Evolutionary conservation across 2,797 vertebrate genomes (phyloP).

Genomic region (Schizopygopsis pylzovi): DNA sequence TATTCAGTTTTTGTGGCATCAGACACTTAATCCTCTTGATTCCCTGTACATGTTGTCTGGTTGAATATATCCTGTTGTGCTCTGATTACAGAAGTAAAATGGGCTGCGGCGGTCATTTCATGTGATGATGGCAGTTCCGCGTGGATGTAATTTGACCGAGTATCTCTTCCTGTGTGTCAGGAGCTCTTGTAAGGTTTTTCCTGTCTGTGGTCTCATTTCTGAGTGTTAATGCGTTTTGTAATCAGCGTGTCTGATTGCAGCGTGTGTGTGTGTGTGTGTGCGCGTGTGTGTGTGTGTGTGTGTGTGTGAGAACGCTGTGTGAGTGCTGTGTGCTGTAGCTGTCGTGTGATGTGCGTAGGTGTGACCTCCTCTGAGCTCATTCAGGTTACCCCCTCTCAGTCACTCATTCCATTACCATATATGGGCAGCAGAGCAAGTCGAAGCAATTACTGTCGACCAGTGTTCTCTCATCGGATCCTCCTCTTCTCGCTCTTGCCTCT

Average conservation of each 20-base stretch:
- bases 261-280: not conserved
- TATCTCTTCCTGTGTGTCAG: conserved; percentile 21
- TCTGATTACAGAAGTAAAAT: not conserved
- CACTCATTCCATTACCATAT: conserved; percentile 71
- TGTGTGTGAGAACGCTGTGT: too few species aligned
- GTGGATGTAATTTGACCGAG: not conserved
- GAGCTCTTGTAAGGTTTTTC: conserved; percentile 25
- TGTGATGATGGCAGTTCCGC: not conserved
- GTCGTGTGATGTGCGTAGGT: too few species aligned
- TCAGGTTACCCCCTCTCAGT: conserved; percentile 66
- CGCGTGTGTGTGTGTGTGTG: not conserved
- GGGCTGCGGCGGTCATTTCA: not conserved
- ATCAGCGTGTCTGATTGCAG: conserved; percentile 14
- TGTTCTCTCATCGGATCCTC: conserved; percentile 40
- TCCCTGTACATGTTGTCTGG: not conserved
- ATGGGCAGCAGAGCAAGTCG: conserved; percentile 61
- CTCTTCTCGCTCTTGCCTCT: conserved; percentile 23
- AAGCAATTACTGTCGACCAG: conserved; percentile 61
- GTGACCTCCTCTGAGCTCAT: conserved; percentile 64
- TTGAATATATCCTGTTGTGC: not conserved
- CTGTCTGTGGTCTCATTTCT: not conserved
- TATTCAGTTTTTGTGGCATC: not conserved
- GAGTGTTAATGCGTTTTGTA: conserved; percentile 38
- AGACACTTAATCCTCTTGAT: not conserved
- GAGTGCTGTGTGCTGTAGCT: too few species aligned